Evolutionary conservation across 1,140 invertebrate genomes (phyloP).

Genomic region (Caenorhabditis elegans): WBcel235 BX284602.5:8718501-8719000

Average conservation of each 20-base stretch:
- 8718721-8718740: constrained; percentile 14
- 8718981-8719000: too few species aligned
- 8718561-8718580: background rate
- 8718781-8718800: background rate
- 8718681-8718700: background rate
- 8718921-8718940: too few species aligned
- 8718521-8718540: background rate
- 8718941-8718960: too few species aligned
- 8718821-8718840: background rate
- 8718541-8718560: constrained; percentile 33
- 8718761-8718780: constrained; percentile 26
- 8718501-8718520: background rate
- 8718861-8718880: background rate
- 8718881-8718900: too few species aligned
- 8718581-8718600: constrained; percentile 1
- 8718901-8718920: too few species aligned
- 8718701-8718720: constrained; percentile 32
- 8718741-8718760: constrained; percentile 34
- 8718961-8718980: too few species aligned
- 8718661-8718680: background rate
- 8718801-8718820: background rate
- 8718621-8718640: constrained; percentile 18
- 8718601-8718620: constrained; percentile 18
- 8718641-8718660: constrained; percentile 10
- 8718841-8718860: background rate